Base-by-base conservation (phyloP, 2,888 invertebrate species). In the Epicampocera succincta region DNA sequence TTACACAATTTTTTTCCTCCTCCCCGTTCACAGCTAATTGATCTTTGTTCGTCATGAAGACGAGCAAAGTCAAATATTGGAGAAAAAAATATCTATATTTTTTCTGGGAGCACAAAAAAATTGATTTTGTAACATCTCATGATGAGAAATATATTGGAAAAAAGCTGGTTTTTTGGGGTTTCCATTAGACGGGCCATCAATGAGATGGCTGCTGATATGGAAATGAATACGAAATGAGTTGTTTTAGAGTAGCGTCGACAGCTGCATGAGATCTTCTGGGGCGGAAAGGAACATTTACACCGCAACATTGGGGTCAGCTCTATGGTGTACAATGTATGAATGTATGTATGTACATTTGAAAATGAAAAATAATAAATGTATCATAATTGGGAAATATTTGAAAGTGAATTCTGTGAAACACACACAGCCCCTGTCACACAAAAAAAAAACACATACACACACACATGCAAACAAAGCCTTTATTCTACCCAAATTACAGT, bases 1-100 rank as follows among this genome's bases (percentile, higher is more conserved):
- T 58, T 58, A 33, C 33, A 33, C 5, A 33, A 33, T 33, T 40
- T 58, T 50, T 21, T 50, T 40, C 33, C 15, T 61, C 29, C 69
- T 52, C 17, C 63, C 29, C 71, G 60, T 69, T 80, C 63, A 44
- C 56, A 76, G 68, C 63, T 76, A 81, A 81, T 81, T 81, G 81
- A 81, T 77, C 72, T 63, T 73, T 68, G 76, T 56, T 63, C 71
- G 17, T 58, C 21, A 29, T 4, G 33, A 50, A 50, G 17, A 33
- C n/a, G 17, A 60, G 38, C 48, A 48, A 56, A 56, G 15, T 4
- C n/a, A 9, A 61, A 46, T 46, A 33, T 33, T 33, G 3, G 33
- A 9, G 8, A 33, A 17, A 42, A 29, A 63, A 44, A 19, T 25
- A 63, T 52, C 29, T 25, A 4, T 29, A 3, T 52, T 11, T n/a